Percentiles rank a stretch among this genome's conserved stretches.
Conservation (phyloP, 2,113 vertebrate genomes). For the Cephalopholis sonnerati region DNA sequence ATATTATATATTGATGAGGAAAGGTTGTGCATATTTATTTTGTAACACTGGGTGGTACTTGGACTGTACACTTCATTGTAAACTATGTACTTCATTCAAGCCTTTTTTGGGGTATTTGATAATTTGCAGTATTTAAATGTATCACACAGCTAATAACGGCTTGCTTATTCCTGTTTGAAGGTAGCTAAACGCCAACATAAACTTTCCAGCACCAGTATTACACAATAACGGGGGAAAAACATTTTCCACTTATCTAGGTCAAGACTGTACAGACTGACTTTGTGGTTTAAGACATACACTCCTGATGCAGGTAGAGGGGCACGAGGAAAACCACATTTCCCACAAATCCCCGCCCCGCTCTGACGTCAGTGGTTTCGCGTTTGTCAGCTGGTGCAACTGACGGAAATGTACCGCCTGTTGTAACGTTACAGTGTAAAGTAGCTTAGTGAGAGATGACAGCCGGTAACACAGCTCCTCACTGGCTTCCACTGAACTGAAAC, state of each 20-base stretch:
- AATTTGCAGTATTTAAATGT: too few species aligned
- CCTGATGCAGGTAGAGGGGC: too few species aligned
- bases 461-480: rapidly evolving
- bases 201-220: not conserved
- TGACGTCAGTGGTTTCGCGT: conserved; percentile 11
- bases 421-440: not conserved
- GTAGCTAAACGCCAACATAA: too few species aligned
- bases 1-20: too few species aligned
- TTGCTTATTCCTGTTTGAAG: not conserved
- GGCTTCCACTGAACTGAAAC: rapidly evolving
- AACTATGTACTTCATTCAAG: too few species aligned
- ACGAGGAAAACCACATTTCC: not conserved
- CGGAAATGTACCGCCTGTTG: not conserved
- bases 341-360: conserved; percentile 10
- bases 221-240: not conserved
- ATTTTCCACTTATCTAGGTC: not conserved
- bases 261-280: not conserved
- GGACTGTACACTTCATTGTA: too few species aligned
- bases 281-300: not conserved
- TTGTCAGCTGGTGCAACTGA: conserved; percentile 47
- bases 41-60: too few species aligned
- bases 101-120: too few species aligned
- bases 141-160: too few species aligned
- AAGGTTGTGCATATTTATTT: too few species aligned
- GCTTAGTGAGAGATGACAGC: not conserved